Evolutionary conservation across 2,888 invertebrate genomes (phyloP).

Genomic region (Bombylius discolor): DNA sequence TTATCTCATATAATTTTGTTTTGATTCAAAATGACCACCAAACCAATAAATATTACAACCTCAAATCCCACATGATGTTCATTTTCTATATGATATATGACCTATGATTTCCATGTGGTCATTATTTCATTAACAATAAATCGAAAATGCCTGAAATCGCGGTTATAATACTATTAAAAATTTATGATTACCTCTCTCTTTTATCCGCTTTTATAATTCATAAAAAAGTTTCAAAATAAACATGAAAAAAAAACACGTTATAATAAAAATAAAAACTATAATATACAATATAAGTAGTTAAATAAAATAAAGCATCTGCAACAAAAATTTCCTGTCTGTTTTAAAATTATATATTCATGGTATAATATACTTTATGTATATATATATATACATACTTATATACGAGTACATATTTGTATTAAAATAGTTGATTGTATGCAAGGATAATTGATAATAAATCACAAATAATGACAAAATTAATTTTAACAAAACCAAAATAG

Average conservation of each 20-base stretch:
- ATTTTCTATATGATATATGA: conserved; percentile 8
- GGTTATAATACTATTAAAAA: conserved; percentile 5
- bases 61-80: conserved; percentile 6
- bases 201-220: too few species aligned
- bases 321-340: too few species aligned
- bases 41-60: conserved; percentile 1
- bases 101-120: conserved; percentile 13
- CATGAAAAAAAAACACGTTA: too few species aligned
- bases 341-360: too few species aligned
- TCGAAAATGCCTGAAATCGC: conserved; percentile 11
- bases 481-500: conserved; percentile 7
- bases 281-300: too few species aligned
- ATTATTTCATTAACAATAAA: conserved; percentile 15
- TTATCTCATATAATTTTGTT: background rate
- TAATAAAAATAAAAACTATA: too few species aligned
- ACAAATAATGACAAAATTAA: conserved; percentile 14
- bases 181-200: too few species aligned
- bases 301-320: too few species aligned
- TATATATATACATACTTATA: too few species aligned
- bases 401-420: too few species aligned
- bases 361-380: too few species aligned
- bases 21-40: background rate
- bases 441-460: conserved; percentile 15
- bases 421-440: background rate
- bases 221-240: too few species aligned